phyloP scores from a whole-genome alignment of 2,888 invertebrate genomes.

The Melanostoma mellinum region DNA sequence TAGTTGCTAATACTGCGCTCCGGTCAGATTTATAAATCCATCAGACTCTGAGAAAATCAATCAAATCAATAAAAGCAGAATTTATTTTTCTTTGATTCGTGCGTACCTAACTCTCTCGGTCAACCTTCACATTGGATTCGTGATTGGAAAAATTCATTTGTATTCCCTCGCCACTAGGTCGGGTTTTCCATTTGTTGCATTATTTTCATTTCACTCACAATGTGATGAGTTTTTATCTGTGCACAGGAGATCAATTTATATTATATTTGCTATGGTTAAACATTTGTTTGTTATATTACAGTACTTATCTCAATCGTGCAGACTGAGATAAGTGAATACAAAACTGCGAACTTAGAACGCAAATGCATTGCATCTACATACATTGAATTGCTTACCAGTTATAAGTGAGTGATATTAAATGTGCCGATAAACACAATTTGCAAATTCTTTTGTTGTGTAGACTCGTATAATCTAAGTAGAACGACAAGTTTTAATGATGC shows the following conservation, averaged over 20 bases:
- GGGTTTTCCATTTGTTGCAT: constrained; percentile 5
- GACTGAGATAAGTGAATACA: constrained; percentile 11
- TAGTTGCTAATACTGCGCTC: neutral
- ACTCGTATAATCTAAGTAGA: too few relatives aligned
- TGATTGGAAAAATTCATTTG: constrained; percentile 25
- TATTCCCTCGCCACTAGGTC: neutral
- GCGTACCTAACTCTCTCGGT: constrained; percentile 1
- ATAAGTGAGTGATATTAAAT: neutral
- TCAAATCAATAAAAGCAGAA: constrained; percentile 7
- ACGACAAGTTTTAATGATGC: too few relatives aligned
- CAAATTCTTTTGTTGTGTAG: too few relatives aligned
- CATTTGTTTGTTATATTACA: too few relatives aligned
- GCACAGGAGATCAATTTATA: neutral
- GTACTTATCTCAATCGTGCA: neutral
- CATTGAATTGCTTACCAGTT: neutral
- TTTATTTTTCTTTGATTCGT: constrained; percentile 3
- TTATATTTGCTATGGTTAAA: too few relatives aligned
- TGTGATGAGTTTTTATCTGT: neutral
- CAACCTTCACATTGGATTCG: constrained; percentile 32
- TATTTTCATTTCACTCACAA: constrained; percentile 7
- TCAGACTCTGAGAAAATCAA: neutral
- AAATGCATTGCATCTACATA: neutral
- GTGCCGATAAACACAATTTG: constrained; percentile 11
- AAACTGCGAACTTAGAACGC: neutral
- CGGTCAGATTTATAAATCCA: neutral